These are phyloP conservation scores for Caenorhabditis sulstoni DNA, from an alignment of 2,888 invertebrate species.

Conservation along the genomic window DNA sequence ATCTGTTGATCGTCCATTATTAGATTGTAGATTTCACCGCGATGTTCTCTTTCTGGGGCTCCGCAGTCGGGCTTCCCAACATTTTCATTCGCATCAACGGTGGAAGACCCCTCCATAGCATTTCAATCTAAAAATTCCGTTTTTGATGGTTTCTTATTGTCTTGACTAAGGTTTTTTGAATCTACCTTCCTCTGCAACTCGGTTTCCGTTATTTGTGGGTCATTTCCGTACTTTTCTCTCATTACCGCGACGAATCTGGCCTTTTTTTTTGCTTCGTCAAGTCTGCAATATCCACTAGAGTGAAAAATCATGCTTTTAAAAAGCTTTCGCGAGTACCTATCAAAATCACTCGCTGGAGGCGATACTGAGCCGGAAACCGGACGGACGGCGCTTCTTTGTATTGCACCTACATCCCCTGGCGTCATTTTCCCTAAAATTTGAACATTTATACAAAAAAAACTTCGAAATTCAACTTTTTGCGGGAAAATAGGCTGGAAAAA, in stretches of 20 bases:
- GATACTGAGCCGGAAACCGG: too few species aligned
- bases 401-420: too few species aligned
- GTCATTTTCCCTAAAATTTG: too few species aligned
- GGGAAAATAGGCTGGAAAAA: too few species aligned
- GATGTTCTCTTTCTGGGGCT: neutral
- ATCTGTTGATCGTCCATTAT: neutral
- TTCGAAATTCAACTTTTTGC: too few species aligned
- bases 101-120: conserved; percentile 17
- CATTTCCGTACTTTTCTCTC: neutral
- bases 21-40: neutral
- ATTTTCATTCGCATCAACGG: conserved; percentile 3
- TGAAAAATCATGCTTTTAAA: too few species aligned
- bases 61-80: neutral
- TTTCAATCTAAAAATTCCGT: conserved; percentile 20
- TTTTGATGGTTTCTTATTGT: too few species aligned
- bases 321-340: too few species aligned
- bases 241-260: neutral
- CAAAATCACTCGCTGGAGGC: neutral
- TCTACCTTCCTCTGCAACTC: conserved; percentile 5
- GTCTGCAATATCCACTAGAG: too few species aligned
- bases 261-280: neutral
- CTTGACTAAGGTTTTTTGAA: neutral
- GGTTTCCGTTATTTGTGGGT: neutral
- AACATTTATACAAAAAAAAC: too few species aligned
- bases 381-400: too few species aligned